These are phyloP conservation scores for Triplophysa dalaica DNA, from an alignment of 2,113 vertebrate species.

Conservation along the genomic window DNA sequence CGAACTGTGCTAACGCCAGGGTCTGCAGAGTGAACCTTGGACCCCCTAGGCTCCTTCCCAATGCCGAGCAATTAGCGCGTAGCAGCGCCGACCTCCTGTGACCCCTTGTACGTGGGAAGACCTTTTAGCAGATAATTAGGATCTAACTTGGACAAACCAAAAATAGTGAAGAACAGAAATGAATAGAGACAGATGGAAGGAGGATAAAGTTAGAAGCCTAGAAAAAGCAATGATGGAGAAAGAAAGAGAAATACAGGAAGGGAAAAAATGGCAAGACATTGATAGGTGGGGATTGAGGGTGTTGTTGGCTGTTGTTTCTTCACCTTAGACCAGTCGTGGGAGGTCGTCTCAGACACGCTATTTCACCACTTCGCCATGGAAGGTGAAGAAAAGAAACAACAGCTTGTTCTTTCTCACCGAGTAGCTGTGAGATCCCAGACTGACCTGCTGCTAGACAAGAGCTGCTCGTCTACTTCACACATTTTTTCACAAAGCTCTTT, in stretches of 20 bases:
- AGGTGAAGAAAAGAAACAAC: conserved; percentile 20
- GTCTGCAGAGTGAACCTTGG: conserved; percentile 1
- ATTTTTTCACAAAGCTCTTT: conserved; percentile 10
- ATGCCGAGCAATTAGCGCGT: conserved; percentile 25
- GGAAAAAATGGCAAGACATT: conserved; percentile 51
- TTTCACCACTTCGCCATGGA: conserved; percentile 23
- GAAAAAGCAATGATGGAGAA: conserved; percentile 6
- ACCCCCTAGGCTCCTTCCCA: conserved; percentile 13
- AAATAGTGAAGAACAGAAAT: conserved; percentile 7
- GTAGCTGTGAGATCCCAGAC: conserved; percentile 11
- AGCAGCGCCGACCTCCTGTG: conserved; percentile 30
- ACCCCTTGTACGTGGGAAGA: conserved; percentile 30
- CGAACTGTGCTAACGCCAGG: conserved; percentile 33
- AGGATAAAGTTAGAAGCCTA: background rate
- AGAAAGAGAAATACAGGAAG: conserved; percentile 41
- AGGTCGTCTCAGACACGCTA: conserved; percentile 19
- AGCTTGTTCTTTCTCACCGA: background rate
- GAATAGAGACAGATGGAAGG: conserved; percentile 61
- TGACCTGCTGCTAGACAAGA: conserved; percentile 30
- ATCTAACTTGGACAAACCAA: conserved; percentile 61
- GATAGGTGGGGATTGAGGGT: conserved; percentile 27
- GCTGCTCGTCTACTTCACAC: background rate
- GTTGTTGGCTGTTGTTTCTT: conserved; percentile 25
- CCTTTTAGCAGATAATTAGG: conserved; percentile 69
- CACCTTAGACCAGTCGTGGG: conserved; percentile 6